Evolutionary conservation across 2,797 vertebrate species (phyloP), one percentile per base, ranked within the genome.

Genomic region (Acrossocheilus wenchowensis): DNA sequence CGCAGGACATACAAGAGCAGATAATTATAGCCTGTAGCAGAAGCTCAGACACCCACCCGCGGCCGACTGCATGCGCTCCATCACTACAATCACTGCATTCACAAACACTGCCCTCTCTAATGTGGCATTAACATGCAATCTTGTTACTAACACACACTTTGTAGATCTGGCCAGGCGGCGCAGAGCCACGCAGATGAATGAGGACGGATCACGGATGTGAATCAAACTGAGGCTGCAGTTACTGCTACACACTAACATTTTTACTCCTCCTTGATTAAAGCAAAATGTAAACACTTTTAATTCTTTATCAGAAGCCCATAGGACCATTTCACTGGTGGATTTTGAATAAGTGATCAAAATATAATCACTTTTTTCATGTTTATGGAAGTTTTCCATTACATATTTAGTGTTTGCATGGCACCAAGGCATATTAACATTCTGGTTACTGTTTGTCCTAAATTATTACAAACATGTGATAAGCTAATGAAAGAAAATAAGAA

Each of bases 1-100:
- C 1, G 21, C 45, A 84, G 68, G 75, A 85, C 77, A 83, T 34
- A 81, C 78, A 82, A 82, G 79, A 83, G 75, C 79, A 83, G 84
- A 84, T 90, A 89, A 90, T 89, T 86, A 91, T 81, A 87, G 88
- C 78, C 83, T 85, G 34, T 72, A 84, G 83, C 78, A 80, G 19
- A 57, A 48, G 78, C 50, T 81, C 62, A 81, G 41, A 69, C 86
- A 68, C 68, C 43, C 71, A 84, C 78, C 64, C 62, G 68, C 57
- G 64, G n/a, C 62, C 64, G 75, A 72, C 48, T 84, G 21, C 26
- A 30, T 34, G 34, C 60, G 41, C 81, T 54, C 41, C 68, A 82
- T 36, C 78, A 78, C 66, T 73, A 80, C 81, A 84, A 75, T 81
- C 72, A 69, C 72, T 81, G 81, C 87, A 86, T 87, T 88, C 80